Base-by-base conservation (phyloP, 2,888 invertebrate genomes). In the Escarpia spicata region DNA sequence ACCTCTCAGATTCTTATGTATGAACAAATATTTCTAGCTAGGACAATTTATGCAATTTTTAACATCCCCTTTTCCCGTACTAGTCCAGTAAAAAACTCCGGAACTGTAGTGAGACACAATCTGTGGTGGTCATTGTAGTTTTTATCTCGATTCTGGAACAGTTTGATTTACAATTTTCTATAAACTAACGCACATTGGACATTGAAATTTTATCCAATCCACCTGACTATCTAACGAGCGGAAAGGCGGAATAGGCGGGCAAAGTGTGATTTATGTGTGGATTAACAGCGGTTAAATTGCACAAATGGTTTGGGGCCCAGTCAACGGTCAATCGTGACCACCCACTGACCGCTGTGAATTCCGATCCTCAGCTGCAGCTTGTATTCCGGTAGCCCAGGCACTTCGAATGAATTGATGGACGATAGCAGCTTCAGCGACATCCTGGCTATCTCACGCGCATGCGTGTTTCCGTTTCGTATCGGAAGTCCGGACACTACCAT, bases 401-500 rank as follows among this genome's bases (percentile, higher is more conserved):
- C 92, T 90, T 60, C 43, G 92, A 93, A 93, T 19, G 92, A 92
- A 26, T 92, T 52, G 89, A 91, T 92, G 45, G 92, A 92, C 91
- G 91, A 58, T 12, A 93, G 75, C 19, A 93, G 92, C 60, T 93
- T 92, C 37, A 93, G n/a, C 19, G 93, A 93, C 75, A 93, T 90
- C 37, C 92, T 60, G 31, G 92, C 92, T 44, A 93, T 93, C 90
- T 93, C 93, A 75, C 75, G 75, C 44, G 60, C 58, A 75, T 93
- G 93, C 52, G 91, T 58, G 44, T 92, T 90, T 12, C 93, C 93
- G 91, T 93, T 93, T 37, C 93, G 91, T 43, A 90, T 93, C 75
- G 93, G 93, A n/a, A 93, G 91, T 89, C 93, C 93, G 91, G 93
- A 93, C 91, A 92, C 89, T 26, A 93, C 93, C 93, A 93, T 93